Evolutionary conservation across 2,888 invertebrate species (phyloP), one percentile per base, ranked within the genome.

Genomic region (Lysandra coridon): DNA sequence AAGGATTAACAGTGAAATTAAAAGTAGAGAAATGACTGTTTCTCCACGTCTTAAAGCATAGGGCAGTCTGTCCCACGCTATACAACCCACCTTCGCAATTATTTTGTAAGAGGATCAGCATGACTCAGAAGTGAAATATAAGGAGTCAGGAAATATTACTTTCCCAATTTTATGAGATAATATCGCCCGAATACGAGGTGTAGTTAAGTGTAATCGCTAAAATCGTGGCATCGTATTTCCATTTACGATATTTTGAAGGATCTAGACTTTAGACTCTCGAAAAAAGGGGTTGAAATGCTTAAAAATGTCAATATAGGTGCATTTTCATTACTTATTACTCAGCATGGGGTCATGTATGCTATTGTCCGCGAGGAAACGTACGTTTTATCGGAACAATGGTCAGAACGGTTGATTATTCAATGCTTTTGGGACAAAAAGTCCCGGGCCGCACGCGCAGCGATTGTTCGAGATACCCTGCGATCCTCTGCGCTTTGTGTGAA

Each of bases 391-490:
- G 85, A 85, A 90, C 90, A 92, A 92, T 88, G 89, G 88, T 87
- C 88, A 88, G 88, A 91, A 91, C 90, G 89, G 87, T 90, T 88
- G 89, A 91, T 93, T 93, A 92, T 93, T 91, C 90, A 85, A 88
- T 88, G 88, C 86, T 87, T 89, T 92, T 89, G 87, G 88, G 88
- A 84, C 93, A 92, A 93, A 93, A 92, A 88, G 91, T 82, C 83
- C 86, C 82, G 85, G 86, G 87, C 90, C 92, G 93, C 89, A 87
- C 89, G 91, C 94, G 90, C 94, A 93, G 93, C 93, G 92, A 93
- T 93, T 93, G 92, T 92, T 90, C 88, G 89, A 88, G 88, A 92
- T 90, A 90, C 88, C 85, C 86, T 88, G 89, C 88, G 87, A 92
- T 90, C 89, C 88, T 85, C 86, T 88, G 89, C 69, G 88, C 90